These are phyloP conservation scores for Euplagia quadripunctaria DNA, from an alignment of 2,888 invertebrate genomes.

Conservation along the genomic window DNA sequence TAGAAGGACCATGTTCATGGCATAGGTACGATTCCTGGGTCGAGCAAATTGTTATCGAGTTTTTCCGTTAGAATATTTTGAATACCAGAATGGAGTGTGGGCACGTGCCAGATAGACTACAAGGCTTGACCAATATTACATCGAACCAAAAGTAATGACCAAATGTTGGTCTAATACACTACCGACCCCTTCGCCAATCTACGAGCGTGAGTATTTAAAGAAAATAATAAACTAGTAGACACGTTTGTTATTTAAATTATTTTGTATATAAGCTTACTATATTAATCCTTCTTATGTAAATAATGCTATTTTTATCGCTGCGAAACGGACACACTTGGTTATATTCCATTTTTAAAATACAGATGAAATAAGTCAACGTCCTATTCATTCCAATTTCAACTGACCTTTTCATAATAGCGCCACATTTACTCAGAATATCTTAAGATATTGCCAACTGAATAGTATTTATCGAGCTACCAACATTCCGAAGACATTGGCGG, in stretches of 20 bases:
- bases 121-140: no score
- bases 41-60: not conserved
- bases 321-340: not conserved
- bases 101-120: not conserved
- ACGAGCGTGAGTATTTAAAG: no score
- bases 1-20: not conserved
- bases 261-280: no score
- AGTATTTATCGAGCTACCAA: constrained; percentile 1
- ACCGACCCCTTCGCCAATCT: no score
- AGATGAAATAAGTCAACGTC: constrained; percentile 10
- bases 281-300: no score
- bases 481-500: not conserved
- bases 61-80: not conserved
- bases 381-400: constrained; percentile 15
- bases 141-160: no score
- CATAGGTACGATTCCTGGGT: not conserved
- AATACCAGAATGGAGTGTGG: not conserved
- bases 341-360: not conserved
- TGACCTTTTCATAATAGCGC: constrained; percentile 13
- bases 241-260: no score
- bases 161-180: no score
- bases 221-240: no score
- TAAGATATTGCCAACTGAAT: not conserved
- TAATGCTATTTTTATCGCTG: not conserved
- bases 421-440: constrained; percentile 12